Conservation (phyloP, 2,113 vertebrate species). For the Prionailurus viverrinus region DNA sequence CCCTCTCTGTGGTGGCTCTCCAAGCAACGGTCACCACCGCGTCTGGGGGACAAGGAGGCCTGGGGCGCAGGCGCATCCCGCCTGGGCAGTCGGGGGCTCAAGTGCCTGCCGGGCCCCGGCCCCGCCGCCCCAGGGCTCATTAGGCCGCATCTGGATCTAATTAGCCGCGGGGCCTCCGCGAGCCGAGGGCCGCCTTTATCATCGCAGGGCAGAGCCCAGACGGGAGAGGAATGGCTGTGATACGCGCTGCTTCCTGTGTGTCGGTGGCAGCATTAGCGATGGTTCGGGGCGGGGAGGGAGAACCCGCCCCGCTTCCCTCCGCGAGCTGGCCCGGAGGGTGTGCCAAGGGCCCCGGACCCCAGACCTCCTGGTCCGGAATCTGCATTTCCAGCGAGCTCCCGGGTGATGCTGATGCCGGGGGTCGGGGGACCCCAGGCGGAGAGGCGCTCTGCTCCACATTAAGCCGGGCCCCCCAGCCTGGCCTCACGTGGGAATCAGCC, state of each 20-base stretch:
- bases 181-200: constrained; percentile 88
- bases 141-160: constrained; percentile 96
- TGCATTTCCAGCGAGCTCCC: not conserved
- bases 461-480: fast-evolving
- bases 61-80: constrained; percentile 63
- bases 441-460: not conserved
- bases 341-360: too few relatives aligned
- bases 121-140: constrained; percentile 89
- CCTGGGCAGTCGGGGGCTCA: constrained; percentile 74
- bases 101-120: constrained; percentile 82
- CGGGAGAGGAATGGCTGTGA: constrained; percentile 86
- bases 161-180: constrained; percentile 90
- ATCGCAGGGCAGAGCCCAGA: constrained; percentile 78
- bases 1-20: constrained; percentile 70
- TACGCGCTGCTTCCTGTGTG: constrained; percentile 27
- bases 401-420: fast-evolving
- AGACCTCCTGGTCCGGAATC: not conserved
- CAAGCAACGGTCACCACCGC: constrained; percentile 85
- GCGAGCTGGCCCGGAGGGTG: not conserved
- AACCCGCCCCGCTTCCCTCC: fast-evolving
- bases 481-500: fast-evolving
- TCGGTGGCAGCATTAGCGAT: not conserved
- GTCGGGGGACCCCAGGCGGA: not conserved
- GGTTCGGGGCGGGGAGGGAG: not conserved
- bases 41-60: constrained; percentile 69